Evolutionary conservation across 2,113 vertebrate species (phyloP).

Genomic region (Seriola rivoliana): DNA sequence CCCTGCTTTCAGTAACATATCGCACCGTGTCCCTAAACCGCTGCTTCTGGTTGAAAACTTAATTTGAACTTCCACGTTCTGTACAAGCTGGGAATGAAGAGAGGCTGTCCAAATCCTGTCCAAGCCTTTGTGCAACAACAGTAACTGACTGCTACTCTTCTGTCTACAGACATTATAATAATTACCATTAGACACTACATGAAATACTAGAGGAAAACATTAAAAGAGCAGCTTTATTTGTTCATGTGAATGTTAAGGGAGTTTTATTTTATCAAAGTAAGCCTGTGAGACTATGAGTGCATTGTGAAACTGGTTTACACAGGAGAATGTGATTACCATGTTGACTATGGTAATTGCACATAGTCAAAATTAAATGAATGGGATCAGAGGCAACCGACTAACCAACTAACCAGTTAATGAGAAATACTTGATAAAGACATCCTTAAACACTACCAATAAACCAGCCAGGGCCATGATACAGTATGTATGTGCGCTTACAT

Average conservation of each 20-base stretch:
- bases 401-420: neutral
- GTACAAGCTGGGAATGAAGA: constrained; percentile 7
- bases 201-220: neutral
- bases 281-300: neutral
- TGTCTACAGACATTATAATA: neutral
- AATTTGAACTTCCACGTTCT: constrained; percentile 10
- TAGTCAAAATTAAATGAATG: neutral
- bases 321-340: neutral
- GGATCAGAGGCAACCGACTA: neutral
- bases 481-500: neutral
- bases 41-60: constrained; percentile 7
- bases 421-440: neutral
- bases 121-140: neutral
- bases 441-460: neutral
- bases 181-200: neutral
- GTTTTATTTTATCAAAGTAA: too few relatives aligned
- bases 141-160: neutral
- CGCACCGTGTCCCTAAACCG: neutral
- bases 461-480: neutral
- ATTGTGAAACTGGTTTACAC: neutral
- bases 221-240: neutral
- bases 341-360: neutral
- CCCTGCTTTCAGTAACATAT: neutral
- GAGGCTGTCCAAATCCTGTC: neutral
- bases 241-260: neutral